Evolutionary conservation across 1,140 invertebrate genomes (phyloP).

Genomic region (Drosophila ananassae): DNA sequence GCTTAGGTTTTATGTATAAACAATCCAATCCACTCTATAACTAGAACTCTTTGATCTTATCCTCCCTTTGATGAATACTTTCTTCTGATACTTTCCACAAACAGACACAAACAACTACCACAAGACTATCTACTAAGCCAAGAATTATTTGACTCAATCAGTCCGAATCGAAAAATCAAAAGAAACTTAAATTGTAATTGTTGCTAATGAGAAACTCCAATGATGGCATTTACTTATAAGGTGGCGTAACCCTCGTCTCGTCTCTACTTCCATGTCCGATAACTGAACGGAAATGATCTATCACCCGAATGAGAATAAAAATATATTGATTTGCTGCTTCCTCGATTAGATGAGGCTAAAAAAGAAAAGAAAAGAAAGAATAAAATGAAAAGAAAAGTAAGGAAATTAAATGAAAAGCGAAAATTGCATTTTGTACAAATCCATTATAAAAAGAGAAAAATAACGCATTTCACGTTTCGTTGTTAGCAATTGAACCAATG

Average conservation of each 20-base stretch:
- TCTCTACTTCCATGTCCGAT: constrained; percentile 63
- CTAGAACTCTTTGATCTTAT: constrained; percentile 41
- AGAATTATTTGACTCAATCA: constrained; percentile 79
- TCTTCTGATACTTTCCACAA: constrained; percentile 60
- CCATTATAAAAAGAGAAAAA: constrained; percentile 35
- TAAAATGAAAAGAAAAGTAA: constrained; percentile 2
- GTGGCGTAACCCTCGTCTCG: constrained; percentile 17
- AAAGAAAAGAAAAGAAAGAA: not conserved
- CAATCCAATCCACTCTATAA: constrained; percentile 48
- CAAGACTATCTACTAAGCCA: constrained; percentile 49
- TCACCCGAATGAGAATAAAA: constrained; percentile 18
- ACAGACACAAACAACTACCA: constrained; percentile 10
- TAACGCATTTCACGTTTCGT: constrained; percentile 40
- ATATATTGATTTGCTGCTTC: constrained; percentile 39
- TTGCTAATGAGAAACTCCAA: constrained; percentile 70
- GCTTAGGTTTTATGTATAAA: constrained; percentile 60
- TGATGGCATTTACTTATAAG: constrained; percentile 77
- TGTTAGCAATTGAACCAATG: constrained; percentile 51
- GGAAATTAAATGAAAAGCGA: constrained; percentile 20
- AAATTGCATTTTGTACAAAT: constrained; percentile 69
- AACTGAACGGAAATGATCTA: constrained; percentile 26
- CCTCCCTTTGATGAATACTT: constrained; percentile 65
- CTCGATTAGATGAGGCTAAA: constrained; percentile 58
- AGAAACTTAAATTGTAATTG: constrained; percentile 29
- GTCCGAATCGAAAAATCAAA: constrained; percentile 34